Percentiles rank a stretch among this genome's conserved stretches.
These are phyloP conservation scores for Chauna torquata DNA, from an alignment of 2,113 vertebrate species.

Conservation along the genomic window DNA sequence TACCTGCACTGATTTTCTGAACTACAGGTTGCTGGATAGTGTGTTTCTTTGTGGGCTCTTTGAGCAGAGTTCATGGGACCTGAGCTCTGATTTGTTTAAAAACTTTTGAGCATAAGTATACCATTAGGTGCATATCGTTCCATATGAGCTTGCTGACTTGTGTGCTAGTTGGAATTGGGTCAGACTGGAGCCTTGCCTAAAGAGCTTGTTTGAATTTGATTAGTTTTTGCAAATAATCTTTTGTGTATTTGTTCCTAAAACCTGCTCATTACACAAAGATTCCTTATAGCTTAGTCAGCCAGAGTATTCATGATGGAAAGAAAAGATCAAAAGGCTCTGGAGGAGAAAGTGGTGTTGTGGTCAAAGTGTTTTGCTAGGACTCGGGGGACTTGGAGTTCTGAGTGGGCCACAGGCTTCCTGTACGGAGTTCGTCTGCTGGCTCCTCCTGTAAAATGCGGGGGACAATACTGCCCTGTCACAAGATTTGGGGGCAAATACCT, in stretches of 20 bases:
- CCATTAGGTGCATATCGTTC: background rate
- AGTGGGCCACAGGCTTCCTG: background rate
- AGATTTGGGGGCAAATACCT: background rate
- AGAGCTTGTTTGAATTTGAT: background rate
- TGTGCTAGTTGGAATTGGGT: background rate
- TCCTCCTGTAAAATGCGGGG: background rate
- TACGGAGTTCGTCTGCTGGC: background rate
- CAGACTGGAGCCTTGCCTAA: background rate
- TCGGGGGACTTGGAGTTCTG: background rate
- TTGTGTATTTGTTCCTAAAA: background rate
- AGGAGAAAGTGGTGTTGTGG: background rate
- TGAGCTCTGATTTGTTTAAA: background rate
- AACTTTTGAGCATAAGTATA: background rate
- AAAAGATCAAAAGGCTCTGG: background rate
- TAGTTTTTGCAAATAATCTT: background rate
- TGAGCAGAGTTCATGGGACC: background rate
- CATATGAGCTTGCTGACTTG: fast-evolving
- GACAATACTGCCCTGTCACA: background rate
- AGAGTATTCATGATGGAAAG: background rate
- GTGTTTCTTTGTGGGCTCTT: background rate
- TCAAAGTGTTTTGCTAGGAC: background rate
- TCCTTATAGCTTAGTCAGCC: background rate
- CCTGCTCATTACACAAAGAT: background rate
- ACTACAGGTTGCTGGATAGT: background rate
- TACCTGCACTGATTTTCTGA: background rate